These are phyloP conservation scores for Paradisaea rubra DNA, from an alignment of 2,113 vertebrate species.

Conservation along the genomic window DNA sequence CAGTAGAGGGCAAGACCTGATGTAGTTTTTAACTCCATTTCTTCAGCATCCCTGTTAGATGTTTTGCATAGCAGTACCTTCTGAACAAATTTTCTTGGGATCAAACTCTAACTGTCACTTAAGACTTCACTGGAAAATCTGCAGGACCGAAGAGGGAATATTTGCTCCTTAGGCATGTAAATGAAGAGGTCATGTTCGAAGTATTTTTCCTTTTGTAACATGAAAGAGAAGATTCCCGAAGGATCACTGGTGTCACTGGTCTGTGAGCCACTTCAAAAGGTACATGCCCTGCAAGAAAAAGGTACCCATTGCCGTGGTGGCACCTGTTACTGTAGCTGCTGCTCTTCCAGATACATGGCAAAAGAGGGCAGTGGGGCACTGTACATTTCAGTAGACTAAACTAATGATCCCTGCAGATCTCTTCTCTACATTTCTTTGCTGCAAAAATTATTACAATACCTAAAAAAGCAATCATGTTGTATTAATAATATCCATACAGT, in stretches of 20 bases:
- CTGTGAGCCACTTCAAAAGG: not conserved
- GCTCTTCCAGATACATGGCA: constrained; percentile 29
- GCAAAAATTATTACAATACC: not conserved
- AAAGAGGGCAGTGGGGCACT: constrained; percentile 59
- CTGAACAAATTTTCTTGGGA: not conserved
- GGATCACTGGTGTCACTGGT: not conserved
- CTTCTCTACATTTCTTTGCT: not conserved
- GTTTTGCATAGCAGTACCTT: not conserved
- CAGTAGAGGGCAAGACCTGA: not conserved
- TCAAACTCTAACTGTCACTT: not conserved
- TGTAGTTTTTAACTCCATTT: not conserved
- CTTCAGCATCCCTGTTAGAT: not conserved
- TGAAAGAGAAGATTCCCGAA: not conserved
- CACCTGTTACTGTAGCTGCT: not conserved
- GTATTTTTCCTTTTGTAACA: not conserved
- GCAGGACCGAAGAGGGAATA: not conserved
- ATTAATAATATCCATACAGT: not conserved
- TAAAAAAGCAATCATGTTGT: not conserved
- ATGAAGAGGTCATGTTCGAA: not conserved
- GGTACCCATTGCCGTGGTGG: not conserved
- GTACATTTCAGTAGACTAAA: not conserved
- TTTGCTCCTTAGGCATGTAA: not conserved
- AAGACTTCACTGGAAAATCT: not conserved
- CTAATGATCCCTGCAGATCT: not conserved
- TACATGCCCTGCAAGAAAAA: not conserved